Base-by-base conservation (phyloP, 1,140 invertebrate genomes). In the Drosophila lacteicornis region DNA sequence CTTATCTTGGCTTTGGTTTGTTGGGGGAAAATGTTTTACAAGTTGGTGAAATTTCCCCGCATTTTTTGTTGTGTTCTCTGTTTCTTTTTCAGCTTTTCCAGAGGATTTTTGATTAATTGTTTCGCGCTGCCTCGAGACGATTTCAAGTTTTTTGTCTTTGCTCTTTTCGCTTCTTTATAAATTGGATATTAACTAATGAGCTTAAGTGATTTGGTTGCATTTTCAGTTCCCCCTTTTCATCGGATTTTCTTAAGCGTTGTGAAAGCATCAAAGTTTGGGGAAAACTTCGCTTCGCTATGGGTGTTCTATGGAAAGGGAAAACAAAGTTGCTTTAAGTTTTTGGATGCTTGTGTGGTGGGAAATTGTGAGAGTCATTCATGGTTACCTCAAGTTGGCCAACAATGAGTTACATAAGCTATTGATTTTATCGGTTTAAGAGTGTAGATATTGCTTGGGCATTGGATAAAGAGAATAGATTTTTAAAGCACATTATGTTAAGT, bases 181-280 rank as follows among this genome's bases (percentile, higher is more conserved):
- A 88, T 90, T 88, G 81, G 84, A 88, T 88, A 88, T 88, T 90
- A 88, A 90, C 84, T 88, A 88, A 88, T 88, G 84, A 90, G 84
- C 85, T 88, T 88, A 88, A 84, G 78, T 62, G 85, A 90, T 88
- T 88, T 84, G 56, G 68, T 79, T 38, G 58, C 50, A 51, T 46
- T 45, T 60, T 43, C 45, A 30, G 45, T 59, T 9, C 46, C 49
- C 6, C 22, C 13, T 27, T 70, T 27, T n/a, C 4, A 25, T 17
- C 3, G 13, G 11, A 13, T 43, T 55, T 75, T 50, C 36, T 36
- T 42, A 9, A 38, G 22, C 42, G 38, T 75, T 85, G 63, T 71
- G 79, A 90, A 90, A 88, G 81, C 79, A 66, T 58, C 65, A 83
- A 67, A 63, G 36, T 9, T 55, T 45, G n/a, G 38, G 36, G 55